Base-by-base conservation (phyloP, 2,797 vertebrate genomes). In the Neosilurus hyrtlii region DNA sequence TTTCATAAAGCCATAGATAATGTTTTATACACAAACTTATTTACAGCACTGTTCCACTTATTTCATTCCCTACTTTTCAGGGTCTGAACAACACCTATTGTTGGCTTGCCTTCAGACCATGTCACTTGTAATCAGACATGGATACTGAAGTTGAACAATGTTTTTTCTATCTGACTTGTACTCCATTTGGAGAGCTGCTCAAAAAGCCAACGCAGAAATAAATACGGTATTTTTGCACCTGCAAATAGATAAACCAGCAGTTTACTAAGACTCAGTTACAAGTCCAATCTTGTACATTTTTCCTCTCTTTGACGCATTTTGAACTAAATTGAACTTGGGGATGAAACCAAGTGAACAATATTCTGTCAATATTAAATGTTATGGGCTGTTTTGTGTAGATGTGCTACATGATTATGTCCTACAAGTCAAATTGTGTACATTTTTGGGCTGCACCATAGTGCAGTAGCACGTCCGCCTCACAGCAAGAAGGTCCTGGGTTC, bases 171-270 rank as follows among this genome's bases (percentile, higher is more conserved):
- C 24, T 24, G 26, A 65, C 62, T 3, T 14, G 12, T 15, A 37
- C 66, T 18, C 16, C 18, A 16, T 16, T 51, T 71, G 26, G 51
- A 73, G 24, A 56, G 16, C 52, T 56, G 52, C 51, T 74, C 16
- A 8, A 52, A 56, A 74, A 74, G 9, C 52, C 52, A 30, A n/a
- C 20, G 20, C 18, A n/a, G 30, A 22, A 59, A 59, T 35, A 59
- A 37, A 14, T 57, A 35, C 35, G 30, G 73, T 75, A 59, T 35
- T 75, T 59, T 59, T 54, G 73, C 73, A 75, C 30, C 71, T 30
- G 24, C 52, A 35, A 73, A 74, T 35, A 26, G 56, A 74, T 30
- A 20, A 74, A 74, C 52, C 15, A 73, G 51, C 51, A 26, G 71
- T 26, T 35, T 57, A 43, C 10, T 5, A 68, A 68, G 52, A 70